phyloP scores from a whole-genome alignment of 2,113 vertebrate species.

The Perca flavescens region DNA sequence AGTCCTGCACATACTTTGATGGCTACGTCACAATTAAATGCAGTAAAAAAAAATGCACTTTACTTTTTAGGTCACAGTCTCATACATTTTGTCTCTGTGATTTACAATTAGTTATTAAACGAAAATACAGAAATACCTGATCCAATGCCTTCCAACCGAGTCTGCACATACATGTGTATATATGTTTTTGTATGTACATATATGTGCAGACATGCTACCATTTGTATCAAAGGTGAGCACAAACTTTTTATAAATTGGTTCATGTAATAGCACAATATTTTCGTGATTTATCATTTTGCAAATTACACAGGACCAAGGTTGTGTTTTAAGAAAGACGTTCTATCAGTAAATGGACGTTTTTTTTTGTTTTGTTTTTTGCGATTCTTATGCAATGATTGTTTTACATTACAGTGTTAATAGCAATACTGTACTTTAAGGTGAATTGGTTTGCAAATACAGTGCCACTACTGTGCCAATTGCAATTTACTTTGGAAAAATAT shows the following conservation, averaged over 20 bases:
- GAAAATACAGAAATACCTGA: constrained; percentile 5
- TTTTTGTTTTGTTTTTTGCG: not conserved
- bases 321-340: constrained; percentile 10
- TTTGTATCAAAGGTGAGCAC: constrained; percentile 3
- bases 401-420: constrained; percentile 24
- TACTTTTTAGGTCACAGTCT: constrained; percentile 30
- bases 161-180: not conserved
- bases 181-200: not conserved
- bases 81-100: constrained; percentile 37
- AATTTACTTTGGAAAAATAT: constrained; percentile 32
- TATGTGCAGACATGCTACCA: not conserved
- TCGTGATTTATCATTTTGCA: not conserved
- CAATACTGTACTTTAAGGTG: constrained; percentile 2
- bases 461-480: constrained; percentile 19
- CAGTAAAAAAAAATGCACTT: constrained; percentile 20
- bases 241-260: not conserved
- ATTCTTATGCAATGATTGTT: constrained; percentile 17
- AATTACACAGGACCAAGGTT: not conserved
- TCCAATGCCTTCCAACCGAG: constrained; percentile 5
- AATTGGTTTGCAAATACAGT: not conserved
- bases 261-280: not conserved
- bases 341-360: not conserved
- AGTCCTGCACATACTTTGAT: constrained; percentile 22
- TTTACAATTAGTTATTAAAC: constrained; percentile 8
- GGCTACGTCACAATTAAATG: constrained; percentile 26